These are phyloP conservation scores for Merops nubicus DNA, from an alignment of 2,113 vertebrate genomes.

Conservation along the genomic window DNA sequence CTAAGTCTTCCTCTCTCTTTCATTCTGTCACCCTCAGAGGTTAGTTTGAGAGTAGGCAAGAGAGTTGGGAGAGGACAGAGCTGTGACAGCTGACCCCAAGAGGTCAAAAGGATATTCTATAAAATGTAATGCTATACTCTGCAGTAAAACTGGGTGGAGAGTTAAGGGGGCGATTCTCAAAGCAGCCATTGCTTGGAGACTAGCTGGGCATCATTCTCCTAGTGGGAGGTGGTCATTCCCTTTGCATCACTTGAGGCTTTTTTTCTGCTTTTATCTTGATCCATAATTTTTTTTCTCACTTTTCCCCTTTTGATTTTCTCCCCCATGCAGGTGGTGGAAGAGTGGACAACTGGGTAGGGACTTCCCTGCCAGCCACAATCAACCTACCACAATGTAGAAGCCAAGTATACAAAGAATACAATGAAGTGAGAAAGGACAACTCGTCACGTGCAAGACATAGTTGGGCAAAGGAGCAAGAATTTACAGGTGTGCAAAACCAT, in stretches of 20 bases:
- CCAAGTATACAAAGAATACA: background rate
- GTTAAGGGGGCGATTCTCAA: background rate
- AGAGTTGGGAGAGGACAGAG: background rate
- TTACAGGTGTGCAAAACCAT: background rate
- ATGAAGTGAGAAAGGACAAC: background rate
- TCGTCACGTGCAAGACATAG: background rate
- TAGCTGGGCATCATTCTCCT: background rate
- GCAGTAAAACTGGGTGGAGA: background rate
- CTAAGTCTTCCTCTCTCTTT: background rate
- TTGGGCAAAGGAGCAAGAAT: background rate
- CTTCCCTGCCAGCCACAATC: background rate
- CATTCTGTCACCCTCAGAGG: background rate
- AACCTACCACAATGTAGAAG: background rate
- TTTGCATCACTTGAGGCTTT: background rate
- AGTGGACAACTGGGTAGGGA: background rate
- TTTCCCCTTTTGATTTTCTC: background rate
- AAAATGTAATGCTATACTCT: background rate
- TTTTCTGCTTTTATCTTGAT: background rate
- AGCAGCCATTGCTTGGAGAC: background rate
- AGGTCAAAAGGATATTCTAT: background rate
- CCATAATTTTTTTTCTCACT: background rate
- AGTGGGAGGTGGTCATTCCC: background rate
- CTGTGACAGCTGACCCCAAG: rapidly evolving
- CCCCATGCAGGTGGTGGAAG: background rate
- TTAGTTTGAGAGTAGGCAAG: background rate